Evolutionary conservation across 2,113 vertebrate species (phyloP), one percentile per base, ranked within the genome.

Genomic region (Actenoides lindsayi): DNA sequence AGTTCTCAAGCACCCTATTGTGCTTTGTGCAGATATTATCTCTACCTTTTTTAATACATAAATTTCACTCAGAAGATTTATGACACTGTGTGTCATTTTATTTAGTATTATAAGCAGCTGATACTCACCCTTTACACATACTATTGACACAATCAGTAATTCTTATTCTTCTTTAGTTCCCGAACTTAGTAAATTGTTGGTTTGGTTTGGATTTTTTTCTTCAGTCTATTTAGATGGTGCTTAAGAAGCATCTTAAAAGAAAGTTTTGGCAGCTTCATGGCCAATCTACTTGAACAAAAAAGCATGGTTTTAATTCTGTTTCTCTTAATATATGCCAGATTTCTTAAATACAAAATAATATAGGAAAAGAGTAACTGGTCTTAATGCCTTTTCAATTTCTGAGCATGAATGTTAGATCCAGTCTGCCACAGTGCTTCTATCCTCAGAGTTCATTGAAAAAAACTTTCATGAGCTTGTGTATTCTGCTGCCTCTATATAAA

Each of bases 341-440:
- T 93, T 87, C 91, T 84, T 96, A 93, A 92, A 75, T 39, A 73
- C 18, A 71, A 46, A n/a, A 54, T 44, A 84, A 75, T 74, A 48
- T 44, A 48, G 41, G 31, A 64, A 57, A 93, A 94, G 11, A 96
- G 30, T 39, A 90, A 69, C 42, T n/a, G 64, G 37, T 89, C 23
- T 78, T 91, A 56, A 81, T 33, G 4, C 2, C 16, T 93, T 95
- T 85, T 76, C n/a, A 92, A 44, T 65, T 87, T 39, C 37, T 94
- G 63, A 81, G n/a, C n/a, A 69, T 39, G 71, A 17, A 79, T 81
- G 11, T 84, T 95, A 80, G 54, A 33, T 63, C 16, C 41, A 57
- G 9, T 57, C 56, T 80, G 77, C 21, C 21, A 69, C 31, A 81
- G 19, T 54, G 28, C 5, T 69, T 73, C 57, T 65, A 2, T 64